A percentile compares a stretch with the other conserved stretches of the same genome.
Evolutionary conservation across 2,888 invertebrate genomes (phyloP).

Genomic region (Temnothorax ravouxi): DNA sequence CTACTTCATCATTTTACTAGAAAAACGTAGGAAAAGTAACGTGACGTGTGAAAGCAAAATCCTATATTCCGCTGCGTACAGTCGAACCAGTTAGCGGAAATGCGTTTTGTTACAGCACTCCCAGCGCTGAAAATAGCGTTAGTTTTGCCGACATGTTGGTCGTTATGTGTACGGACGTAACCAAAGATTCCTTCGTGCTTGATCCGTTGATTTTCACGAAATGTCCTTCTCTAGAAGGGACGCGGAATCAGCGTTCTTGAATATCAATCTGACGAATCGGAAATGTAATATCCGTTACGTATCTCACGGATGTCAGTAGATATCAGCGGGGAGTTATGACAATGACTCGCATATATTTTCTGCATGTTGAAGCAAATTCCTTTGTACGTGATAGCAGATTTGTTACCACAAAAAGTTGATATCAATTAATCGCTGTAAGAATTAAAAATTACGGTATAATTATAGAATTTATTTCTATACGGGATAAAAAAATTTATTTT

Average conservation of each 20-base stretch:
- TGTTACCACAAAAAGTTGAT: background rate
- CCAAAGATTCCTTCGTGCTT: constrained; percentile 33
- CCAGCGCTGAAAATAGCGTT: constrained; percentile 24
- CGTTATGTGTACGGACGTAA: constrained; percentile 15
- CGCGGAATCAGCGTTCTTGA: constrained; percentile 61
- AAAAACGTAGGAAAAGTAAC: background rate
- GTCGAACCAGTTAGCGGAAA: constrained; percentile 22
- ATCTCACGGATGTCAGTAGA: constrained; percentile 69
- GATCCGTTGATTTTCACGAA: constrained; percentile 61
- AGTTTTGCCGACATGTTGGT: constrained; percentile 22
- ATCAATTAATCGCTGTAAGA: background rate
- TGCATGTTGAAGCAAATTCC: background rate
- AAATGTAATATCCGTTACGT: constrained; percentile 74
- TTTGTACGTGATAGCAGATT: background rate
- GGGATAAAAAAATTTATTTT: background rate
- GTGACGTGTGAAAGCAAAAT: constrained; percentile 25
- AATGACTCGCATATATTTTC: constrained; percentile 69
- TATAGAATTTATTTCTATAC: background rate
- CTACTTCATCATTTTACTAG: background rate
- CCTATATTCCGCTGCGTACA: constrained; percentile 4
- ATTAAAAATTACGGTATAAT: background rate
- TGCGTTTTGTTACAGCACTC: constrained; percentile 15
- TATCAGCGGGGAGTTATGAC: constrained; percentile 61
- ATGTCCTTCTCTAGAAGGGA: constrained; percentile 43
- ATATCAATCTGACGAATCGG: constrained; percentile 72